Evolutionary conservation across 2,797 vertebrate species (phyloP).

Genomic region (Gallirallus australis): DNA sequence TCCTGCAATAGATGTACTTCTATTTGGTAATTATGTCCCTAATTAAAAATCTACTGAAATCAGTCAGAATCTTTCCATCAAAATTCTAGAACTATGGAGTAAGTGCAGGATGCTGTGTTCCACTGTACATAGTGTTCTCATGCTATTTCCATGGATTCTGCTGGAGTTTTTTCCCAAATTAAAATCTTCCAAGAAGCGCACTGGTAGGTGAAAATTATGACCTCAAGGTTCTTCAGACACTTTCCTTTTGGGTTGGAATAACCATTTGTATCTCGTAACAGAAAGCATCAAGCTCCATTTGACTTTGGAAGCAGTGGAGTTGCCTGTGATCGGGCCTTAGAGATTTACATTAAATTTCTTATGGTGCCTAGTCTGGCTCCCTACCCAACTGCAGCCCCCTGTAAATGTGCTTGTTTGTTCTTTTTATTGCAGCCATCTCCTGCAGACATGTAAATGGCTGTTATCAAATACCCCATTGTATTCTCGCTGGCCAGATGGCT

Average conservation of each 20-base stretch:
- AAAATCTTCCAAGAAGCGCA: neutral
- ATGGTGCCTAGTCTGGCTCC: neutral
- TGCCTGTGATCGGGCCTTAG: neutral
- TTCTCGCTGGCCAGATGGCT: conserved; percentile 74
- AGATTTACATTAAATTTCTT: conserved; percentile 45
- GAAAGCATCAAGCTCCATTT: conserved; percentile 8
- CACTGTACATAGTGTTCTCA: neutral
- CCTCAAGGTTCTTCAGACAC: neutral
- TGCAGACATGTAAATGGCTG: conserved; percentile 41
- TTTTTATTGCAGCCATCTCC: conserved; percentile 66
- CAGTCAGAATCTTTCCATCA: neutral
- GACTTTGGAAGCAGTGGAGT: conserved; percentile 39
- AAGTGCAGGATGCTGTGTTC: neutral
- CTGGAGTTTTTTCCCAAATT: neutral
- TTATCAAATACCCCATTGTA: conserved; percentile 64
- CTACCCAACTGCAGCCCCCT: conserved; percentile 28
- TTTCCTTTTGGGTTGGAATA: neutral
- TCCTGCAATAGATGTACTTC: neutral
- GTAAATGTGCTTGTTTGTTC: conserved; percentile 66
- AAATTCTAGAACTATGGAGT: fast-evolving
- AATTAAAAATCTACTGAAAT: neutral
- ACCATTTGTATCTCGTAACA: neutral
- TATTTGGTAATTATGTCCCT: neutral
- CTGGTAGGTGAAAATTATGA: neutral
- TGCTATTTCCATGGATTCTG: neutral